Conservation (phyloP, 1,140 invertebrate genomes). For the Teleopsis dalmanni region DNA sequence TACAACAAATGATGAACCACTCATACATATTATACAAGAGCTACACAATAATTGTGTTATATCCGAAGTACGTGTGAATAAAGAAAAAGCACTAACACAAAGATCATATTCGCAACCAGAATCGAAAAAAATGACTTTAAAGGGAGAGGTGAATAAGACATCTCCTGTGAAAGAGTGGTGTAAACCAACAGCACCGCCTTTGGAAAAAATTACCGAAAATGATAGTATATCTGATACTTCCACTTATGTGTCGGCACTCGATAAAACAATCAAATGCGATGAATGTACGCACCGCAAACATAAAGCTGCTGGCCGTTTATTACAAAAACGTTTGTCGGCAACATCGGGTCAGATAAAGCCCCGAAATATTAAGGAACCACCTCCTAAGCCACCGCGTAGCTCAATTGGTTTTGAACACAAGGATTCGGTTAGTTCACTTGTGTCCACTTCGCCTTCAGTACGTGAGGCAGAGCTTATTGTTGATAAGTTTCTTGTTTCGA, state of each 20-base stretch:
- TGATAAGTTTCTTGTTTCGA: slow-evolving; percentile 29
- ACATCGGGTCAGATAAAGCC: slow-evolving; percentile 24
- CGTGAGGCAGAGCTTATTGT: slow-evolving; percentile 31
- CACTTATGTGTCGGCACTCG: background rate
- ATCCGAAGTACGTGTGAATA: slow-evolving; percentile 36
- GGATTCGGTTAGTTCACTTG: slow-evolving; percentile 19
- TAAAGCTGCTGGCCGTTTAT: slow-evolving; percentile 21
- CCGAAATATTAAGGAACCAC: slow-evolving; percentile 19
- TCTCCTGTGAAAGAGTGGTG: background rate
- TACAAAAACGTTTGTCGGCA: slow-evolving; percentile 29
- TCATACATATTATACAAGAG: slow-evolving; percentile 41
- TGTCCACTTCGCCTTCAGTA: slow-evolving; percentile 31
- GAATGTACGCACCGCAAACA: background rate
- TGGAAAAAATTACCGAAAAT: slow-evolving; percentile 32
- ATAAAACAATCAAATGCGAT: background rate
- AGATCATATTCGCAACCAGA: background rate
- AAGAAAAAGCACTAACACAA: slow-evolving; percentile 19
- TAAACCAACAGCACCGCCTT: slow-evolving; percentile 5
- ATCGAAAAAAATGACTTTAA: no score
- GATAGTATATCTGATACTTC: slow-evolving; percentile 10
- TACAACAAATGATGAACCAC: slow-evolving; percentile 25
- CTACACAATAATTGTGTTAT: slow-evolving; percentile 37
- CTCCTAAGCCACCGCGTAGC: slow-evolving; percentile 33
- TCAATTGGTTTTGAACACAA: slow-evolving; percentile 26
- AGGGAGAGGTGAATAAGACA: no score